Conservation (phyloP, 2,113 vertebrate genomes). For the Anoura caudifer region DNA sequence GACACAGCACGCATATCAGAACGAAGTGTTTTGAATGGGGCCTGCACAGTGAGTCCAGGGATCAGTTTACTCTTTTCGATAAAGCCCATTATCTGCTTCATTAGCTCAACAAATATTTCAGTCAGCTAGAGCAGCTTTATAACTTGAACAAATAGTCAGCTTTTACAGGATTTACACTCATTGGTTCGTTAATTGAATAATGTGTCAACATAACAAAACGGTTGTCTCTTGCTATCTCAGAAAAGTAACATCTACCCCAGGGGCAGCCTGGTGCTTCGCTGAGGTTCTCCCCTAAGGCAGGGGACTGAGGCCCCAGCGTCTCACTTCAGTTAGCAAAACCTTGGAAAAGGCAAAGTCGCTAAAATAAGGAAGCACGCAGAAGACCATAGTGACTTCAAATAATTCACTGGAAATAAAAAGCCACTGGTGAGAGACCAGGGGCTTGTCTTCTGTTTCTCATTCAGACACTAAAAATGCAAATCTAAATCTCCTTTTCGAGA, state of each 20-base stretch:
- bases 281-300: neutral
- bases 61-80: neutral
- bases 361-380: neutral
- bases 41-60: neutral
- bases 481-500: neutral
- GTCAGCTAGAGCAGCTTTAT: neutral
- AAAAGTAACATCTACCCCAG: neutral
- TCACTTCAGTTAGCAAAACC: neutral
- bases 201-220: constrained; percentile 58
- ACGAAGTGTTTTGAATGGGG: neutral
- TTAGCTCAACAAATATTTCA: constrained; percentile 27
- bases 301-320: neutral
- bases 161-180: constrained; percentile 45
- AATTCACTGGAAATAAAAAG: neutral
- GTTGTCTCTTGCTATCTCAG: constrained; percentile 25
- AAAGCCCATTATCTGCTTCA: neutral
- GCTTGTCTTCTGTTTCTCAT: neutral
- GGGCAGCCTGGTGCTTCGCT: neutral
- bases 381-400: neutral
- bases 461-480: neutral
- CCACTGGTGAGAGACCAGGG: neutral
- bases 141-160: constrained; percentile 37
- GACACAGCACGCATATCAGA: neutral
- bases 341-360: neutral
- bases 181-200: constrained; percentile 53